Evolutionary conservation across 2,888 invertebrate genomes (phyloP).

Genomic region (Atrina japonica): DNA sequence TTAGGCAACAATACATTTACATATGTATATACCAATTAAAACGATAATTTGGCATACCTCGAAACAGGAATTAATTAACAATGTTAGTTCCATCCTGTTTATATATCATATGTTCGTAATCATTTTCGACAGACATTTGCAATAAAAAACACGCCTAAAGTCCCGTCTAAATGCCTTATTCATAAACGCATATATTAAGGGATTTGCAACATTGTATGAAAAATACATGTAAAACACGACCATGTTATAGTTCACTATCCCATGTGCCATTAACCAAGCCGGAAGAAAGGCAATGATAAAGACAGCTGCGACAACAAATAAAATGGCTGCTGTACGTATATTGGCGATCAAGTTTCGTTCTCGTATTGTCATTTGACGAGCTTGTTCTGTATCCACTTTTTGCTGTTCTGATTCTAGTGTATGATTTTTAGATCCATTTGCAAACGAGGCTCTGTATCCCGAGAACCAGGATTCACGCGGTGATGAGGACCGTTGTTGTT

Average conservation of each 20-base stretch:
- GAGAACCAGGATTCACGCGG: slow-evolving; percentile 31
- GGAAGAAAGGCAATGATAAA: slow-evolving; percentile 79
- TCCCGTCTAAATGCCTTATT: slow-evolving; percentile 78
- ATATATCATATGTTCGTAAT: no score
- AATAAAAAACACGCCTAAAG: slow-evolving; percentile 56
- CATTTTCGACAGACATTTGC: no score
- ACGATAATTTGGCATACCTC: no score
- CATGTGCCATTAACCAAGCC: slow-evolving; percentile 76
- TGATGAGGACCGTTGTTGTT: slow-evolving; percentile 34
- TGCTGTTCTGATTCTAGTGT: slow-evolving; percentile 12
- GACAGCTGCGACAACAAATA: slow-evolving; percentile 79
- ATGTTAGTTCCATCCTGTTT: no score
- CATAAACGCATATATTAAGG: slow-evolving; percentile 80
- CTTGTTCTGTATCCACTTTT: slow-evolving; percentile 33
- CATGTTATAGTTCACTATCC: slow-evolving; percentile 65
- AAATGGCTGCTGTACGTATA: slow-evolving; percentile 78
- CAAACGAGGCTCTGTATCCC: slow-evolving; percentile 12
- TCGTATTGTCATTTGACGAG: slow-evolving; percentile 58
- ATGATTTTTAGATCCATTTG: slow-evolving; percentile 9
- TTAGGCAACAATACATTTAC: no score
- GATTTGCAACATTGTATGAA: slow-evolving; percentile 79
- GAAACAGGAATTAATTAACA: no score
- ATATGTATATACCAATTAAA: no score
- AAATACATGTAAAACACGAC: slow-evolving; percentile 79
- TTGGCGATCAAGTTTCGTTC: slow-evolving; percentile 72